phyloP scores from a whole-genome alignment of 2,888 invertebrate species.

The Leucozona laternaria region DNA sequence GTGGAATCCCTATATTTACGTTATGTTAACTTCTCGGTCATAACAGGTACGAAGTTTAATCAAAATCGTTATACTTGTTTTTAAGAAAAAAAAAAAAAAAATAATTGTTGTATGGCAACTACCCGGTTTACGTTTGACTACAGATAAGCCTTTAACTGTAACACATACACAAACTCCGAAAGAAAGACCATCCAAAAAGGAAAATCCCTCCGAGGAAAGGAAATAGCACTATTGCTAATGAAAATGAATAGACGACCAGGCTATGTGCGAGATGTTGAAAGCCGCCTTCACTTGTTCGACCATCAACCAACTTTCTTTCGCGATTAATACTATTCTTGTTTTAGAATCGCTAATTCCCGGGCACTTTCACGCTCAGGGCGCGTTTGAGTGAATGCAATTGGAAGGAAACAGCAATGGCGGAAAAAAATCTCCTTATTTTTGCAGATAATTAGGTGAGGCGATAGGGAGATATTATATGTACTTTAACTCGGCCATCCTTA shows the following conservation, averaged over 20 bases:
- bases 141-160: background rate
- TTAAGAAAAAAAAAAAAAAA: too few relatives aligned
- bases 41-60: too few relatives aligned
- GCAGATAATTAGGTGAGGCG: slow-evolving; percentile 69
- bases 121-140: too few relatives aligned
- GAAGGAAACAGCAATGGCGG: slow-evolving; percentile 22
- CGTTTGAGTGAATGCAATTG: slow-evolving; percentile 55
- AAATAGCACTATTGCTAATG: slow-evolving; percentile 70
- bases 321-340: slow-evolving; percentile 62
- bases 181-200: slow-evolving; percentile 39
- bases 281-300: slow-evolving; percentile 36
- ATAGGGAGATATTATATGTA: slow-evolving; percentile 36
- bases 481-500: slow-evolving; percentile 51
- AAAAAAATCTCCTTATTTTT: slow-evolving; percentile 55
- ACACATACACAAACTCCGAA: slow-evolving; percentile 3
- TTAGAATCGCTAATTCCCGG: slow-evolving; percentile 61
- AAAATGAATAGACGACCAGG: slow-evolving; percentile 70
- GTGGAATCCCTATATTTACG: too few relatives aligned
- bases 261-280: slow-evolving; percentile 46
- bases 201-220: slow-evolving; percentile 30
- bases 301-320: slow-evolving; percentile 19
- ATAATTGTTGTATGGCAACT: too few relatives aligned
- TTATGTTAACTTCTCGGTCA: too few relatives aligned
- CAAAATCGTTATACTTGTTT: too few relatives aligned
- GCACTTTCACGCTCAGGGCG: slow-evolving; percentile 45